Evolutionary conservation across 2,888 invertebrate species (phyloP).

Genomic region (Lymantria monacha): DNA sequence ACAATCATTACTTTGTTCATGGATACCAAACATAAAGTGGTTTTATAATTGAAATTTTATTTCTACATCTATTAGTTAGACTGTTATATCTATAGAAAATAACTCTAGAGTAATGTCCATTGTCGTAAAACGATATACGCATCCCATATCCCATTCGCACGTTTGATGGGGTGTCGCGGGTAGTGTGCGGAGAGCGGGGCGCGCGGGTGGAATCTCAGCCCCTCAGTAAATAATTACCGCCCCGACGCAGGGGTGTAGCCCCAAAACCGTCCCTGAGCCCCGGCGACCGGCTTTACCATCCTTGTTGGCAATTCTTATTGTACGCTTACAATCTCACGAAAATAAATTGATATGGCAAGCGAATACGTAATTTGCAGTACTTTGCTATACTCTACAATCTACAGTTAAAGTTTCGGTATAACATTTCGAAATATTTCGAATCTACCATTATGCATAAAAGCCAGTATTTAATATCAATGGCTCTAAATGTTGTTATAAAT

Average conservation of each 20-base stretch:
- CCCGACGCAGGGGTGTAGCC: conserved; percentile 56
- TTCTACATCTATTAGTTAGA: too few relatives aligned
- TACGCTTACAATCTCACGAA: conserved; percentile 27
- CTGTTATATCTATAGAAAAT: conserved; percentile 9
- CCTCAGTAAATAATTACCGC: conserved; percentile 76
- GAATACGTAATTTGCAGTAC: conserved; percentile 23
- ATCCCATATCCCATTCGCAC: conserved; percentile 24
- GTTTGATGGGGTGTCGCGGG: conserved; percentile 30
- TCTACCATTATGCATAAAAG: conserved; percentile 8
- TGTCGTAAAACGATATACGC: conserved; percentile 27
- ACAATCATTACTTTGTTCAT: too few relatives aligned
- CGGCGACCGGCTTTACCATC: conserved; percentile 25
- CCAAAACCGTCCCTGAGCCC: conserved; percentile 40
- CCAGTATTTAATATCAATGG: conserved; percentile 4
- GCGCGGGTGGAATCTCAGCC: conserved; percentile 60
- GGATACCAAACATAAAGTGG: too few relatives aligned
- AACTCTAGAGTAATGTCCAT: conserved; percentile 19
- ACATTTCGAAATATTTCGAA: conserved; percentile 3
- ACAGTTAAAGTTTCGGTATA: conserved; percentile 11
- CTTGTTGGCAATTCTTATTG: conserved; percentile 36
- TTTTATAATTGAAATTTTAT: too few relatives aligned
- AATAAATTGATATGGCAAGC: conserved; percentile 27
- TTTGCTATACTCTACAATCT: conserved; percentile 14
- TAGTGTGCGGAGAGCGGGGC: conserved; percentile 29
- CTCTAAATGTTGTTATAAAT: conserved; percentile 4